Conservation (phyloP, 2,797 vertebrate genomes). For the Halcyon leucocephala region DNA sequence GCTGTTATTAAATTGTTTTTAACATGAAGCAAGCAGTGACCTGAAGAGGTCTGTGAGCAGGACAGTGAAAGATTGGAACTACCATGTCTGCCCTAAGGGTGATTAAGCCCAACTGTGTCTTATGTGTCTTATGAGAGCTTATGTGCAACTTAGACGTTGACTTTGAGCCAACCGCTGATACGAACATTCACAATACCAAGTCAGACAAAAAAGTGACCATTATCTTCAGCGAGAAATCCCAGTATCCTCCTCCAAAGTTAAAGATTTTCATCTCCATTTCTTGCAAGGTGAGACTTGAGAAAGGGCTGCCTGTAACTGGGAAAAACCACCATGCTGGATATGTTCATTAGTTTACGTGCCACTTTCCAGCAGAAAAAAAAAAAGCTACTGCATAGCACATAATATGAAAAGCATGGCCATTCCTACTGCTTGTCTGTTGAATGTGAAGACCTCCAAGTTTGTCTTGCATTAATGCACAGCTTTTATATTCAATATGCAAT, state of each 20-base stretch:
- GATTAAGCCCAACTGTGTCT: not conserved
- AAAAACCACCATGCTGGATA: not conserved
- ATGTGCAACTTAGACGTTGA: not conserved
- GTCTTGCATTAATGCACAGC: not conserved
- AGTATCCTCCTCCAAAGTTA: not conserved
- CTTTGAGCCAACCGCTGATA: not conserved
- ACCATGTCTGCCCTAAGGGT: not conserved
- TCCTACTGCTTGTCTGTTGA: not conserved
- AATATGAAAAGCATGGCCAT: not conserved
- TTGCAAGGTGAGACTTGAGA: not conserved
- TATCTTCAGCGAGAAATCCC: not conserved
- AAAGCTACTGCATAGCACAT: not conserved
- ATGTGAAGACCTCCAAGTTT: not conserved
- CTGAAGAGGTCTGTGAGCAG: not conserved
- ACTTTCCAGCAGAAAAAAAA: not conserved
- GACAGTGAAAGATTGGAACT: not conserved
- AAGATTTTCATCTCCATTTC: not conserved
- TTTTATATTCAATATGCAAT: not conserved
- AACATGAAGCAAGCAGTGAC: not conserved
- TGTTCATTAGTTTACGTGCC: not conserved
- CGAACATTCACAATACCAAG: fast-evolving
- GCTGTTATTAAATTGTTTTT: not conserved
- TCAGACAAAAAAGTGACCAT: not conserved
- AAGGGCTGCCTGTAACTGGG: not conserved
- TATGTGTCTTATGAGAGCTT: not conserved